A percentile compares a stretch with the other conserved stretches of the same genome.
Evolutionary conservation across 2,113 vertebrate genomes (phyloP).

Genomic region (Catharus fuscescens): DNA sequence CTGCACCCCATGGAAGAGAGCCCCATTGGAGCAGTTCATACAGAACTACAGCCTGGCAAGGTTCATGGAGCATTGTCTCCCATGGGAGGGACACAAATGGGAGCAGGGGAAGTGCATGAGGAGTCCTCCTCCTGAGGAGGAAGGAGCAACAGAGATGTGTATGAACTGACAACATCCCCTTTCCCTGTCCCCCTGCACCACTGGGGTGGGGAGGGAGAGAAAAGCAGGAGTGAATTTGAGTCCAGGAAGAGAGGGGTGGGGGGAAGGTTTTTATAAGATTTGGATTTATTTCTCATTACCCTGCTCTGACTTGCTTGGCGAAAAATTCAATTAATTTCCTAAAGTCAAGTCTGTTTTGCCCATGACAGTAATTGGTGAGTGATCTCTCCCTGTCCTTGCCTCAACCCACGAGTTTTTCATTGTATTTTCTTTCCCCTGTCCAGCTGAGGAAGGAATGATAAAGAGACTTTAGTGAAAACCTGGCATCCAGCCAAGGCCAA

Average conservation of each 20-base stretch:
- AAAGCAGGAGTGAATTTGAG: background rate
- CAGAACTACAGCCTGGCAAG: background rate
- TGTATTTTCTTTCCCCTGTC: background rate
- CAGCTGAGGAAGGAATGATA: background rate
- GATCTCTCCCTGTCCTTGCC: background rate
- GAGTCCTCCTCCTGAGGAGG: background rate
- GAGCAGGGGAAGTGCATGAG: background rate
- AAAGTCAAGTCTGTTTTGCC: background rate
- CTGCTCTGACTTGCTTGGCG: background rate
- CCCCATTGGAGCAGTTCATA: background rate
- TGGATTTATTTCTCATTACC: background rate
- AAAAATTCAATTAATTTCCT: background rate
- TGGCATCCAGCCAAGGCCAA: background rate
- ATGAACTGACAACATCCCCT: rapidly evolving
- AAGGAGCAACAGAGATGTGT: background rate
- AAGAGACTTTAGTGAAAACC: background rate
- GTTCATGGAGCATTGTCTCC: background rate
- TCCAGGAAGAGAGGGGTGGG: background rate
- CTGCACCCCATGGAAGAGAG: background rate
- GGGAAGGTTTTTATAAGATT: background rate
- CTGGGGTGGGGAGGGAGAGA: background rate
- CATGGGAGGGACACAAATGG: background rate
- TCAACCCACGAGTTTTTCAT: background rate
- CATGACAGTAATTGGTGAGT: background rate
- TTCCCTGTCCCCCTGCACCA: background rate